phyloP scores from a whole-genome alignment of 2,113 vertebrate species.

The Semnopithecus entellus region DNA sequence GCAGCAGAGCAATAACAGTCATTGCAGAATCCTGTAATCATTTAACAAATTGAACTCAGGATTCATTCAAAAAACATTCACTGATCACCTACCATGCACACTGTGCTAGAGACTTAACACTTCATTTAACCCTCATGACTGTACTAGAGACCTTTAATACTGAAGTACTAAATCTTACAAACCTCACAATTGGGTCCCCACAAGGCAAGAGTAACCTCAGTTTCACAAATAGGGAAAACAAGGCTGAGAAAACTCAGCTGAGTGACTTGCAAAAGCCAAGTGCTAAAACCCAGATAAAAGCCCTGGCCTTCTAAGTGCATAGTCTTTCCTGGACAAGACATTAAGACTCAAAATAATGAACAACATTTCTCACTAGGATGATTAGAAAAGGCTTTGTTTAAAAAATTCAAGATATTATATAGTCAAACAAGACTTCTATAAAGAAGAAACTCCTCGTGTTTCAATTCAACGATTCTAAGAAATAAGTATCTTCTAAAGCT shows the following conservation, averaged over 20 bases:
- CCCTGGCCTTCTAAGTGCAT: not conserved
- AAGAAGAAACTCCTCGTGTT: not conserved
- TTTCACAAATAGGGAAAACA: not conserved
- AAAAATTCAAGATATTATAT: not conserved
- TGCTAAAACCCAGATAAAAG: not conserved
- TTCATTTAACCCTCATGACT: not conserved
- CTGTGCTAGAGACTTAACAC: not conserved
- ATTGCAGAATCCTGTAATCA: not conserved
- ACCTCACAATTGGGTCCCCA: too few species aligned
- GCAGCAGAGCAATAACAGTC: not conserved
- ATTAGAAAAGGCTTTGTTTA: not conserved
- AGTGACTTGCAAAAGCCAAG: not conserved
- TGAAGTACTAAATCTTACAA: too few species aligned
- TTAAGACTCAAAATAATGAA: not conserved
- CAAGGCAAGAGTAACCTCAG: not conserved
- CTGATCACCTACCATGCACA: not conserved
- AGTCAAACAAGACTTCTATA: not conserved
- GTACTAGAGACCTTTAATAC: too few species aligned
- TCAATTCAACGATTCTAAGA: not conserved
- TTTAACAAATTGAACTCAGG: not conserved
- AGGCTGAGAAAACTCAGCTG: not conserved
- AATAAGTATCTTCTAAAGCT: not conserved
- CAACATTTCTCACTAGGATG: not conserved
- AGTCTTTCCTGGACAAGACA: not conserved
- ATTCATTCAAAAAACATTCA: not conserved